These are phyloP conservation scores for Leptinotarsa texana DNA, from an alignment of 1,140 invertebrate genomes.

Conservation along the genomic window DNA sequence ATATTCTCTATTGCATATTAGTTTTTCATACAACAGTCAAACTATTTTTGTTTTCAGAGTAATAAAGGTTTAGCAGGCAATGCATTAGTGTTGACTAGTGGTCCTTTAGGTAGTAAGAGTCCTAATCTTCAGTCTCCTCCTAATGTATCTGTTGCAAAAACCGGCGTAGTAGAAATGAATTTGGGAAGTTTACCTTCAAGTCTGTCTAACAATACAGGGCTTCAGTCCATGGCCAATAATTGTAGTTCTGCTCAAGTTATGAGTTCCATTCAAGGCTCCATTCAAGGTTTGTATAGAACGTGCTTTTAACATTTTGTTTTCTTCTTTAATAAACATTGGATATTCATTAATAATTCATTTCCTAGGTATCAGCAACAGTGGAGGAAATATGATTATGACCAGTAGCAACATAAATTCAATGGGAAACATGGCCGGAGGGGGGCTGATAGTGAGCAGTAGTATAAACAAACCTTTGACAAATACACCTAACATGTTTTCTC, in stretches of 20 bases:
- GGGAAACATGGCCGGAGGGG: conserved; percentile 65
- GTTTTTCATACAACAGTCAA: no score
- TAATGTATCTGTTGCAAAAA: conserved; percentile 69
- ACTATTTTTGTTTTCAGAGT: conserved; percentile 59
- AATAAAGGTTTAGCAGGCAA: conserved; percentile 75
- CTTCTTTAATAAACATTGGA: neutral
- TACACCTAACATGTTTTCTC: conserved; percentile 57
- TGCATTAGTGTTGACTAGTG: conserved; percentile 68
- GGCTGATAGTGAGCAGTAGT: conserved; percentile 67
- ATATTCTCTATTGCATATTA: no score
- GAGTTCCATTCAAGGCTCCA: conserved; percentile 67
- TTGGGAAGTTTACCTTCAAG: conserved; percentile 64
- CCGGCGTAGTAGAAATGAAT: conserved; percentile 61
- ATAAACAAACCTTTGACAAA: conserved; percentile 68
- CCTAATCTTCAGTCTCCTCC: conserved; percentile 81
- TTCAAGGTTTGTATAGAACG: conserved; percentile 28
- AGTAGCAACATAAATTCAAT: conserved; percentile 70
- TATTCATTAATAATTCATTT: neutral
- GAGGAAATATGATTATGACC: conserved; percentile 71
- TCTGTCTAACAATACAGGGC: conserved; percentile 62
- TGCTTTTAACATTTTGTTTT: neutral
- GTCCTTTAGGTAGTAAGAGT: conserved; percentile 76
- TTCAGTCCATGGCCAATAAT: conserved; percentile 65
- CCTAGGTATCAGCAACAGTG: conserved; percentile 58
- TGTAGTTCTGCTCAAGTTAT: conserved; percentile 65